Evolutionary conservation across 2,888 invertebrate genomes (phyloP), one percentile per base, ranked within the genome.

Genomic region (Caenorhabditis becei): DNA sequence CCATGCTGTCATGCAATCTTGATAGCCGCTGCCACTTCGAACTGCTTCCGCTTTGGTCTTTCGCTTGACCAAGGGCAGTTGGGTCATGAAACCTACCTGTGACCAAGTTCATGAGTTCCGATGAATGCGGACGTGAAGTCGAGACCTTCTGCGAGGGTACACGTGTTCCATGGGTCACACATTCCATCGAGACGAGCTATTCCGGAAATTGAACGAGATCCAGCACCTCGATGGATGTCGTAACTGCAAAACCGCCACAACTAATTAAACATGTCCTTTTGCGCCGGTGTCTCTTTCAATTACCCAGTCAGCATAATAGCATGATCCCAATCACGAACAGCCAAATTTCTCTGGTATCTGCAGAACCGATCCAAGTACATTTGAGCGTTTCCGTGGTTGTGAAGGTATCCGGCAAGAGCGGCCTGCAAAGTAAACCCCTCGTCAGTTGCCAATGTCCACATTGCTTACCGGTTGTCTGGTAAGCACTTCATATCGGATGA

Each of bases 71-170:
- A 49, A 20, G 47, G 51, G 11, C 32, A 35, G 32, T 26, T 16
- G 14, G 20, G n/a, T 24, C 24, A 47, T 59, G 14, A n/a, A 51
- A 65, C 56, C 2, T 18, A 88, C 88, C 86, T 88, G 81, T 91
- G 91, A 8, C 91, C 91, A 49, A 91, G 84, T 78, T 91, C 91
- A 75, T 91, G 91, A 0, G 91, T 91, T 47, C 90, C 90, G 56
- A 91, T 91, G 79, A 91, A 91, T 4, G 89, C 90, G 5, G 90
- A 88, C 4, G 90, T 90, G 83, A 91, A 91, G 77, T 91, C 91
- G 8, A 90, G 80, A 8, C 91, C 91, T 83, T 91, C 91, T 20
- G 87, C 90, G 37, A 90, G 83, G 23, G 90, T 91, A 71, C 91
- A 91, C 16, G 90, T 89, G 77, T 91, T 91, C 89, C 90, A 88